phyloP scores from a whole-genome alignment of 2,888 invertebrate species.

The Frankliniella fusca region DNA sequence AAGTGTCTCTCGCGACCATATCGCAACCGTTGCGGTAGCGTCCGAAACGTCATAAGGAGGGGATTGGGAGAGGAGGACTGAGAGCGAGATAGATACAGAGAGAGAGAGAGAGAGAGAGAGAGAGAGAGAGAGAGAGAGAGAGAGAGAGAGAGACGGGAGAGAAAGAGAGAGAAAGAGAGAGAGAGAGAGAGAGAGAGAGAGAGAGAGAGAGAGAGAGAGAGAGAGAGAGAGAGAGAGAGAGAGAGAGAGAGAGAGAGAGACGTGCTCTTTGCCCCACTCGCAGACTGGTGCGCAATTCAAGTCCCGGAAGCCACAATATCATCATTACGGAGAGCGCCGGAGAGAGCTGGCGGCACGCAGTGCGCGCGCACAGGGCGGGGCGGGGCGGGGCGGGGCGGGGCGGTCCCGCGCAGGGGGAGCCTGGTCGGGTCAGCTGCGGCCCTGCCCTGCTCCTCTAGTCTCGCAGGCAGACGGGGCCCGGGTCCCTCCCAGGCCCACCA shows the following conservation, averaged over 20 bases:
- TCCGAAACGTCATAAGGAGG: not conserved
- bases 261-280: not conserved
- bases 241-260: not conserved
- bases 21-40: too few species aligned
- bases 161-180: not conserved
- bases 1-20: too few species aligned
- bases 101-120: not conserved
- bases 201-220: not conserved
- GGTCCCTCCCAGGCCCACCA: too few species aligned
- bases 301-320: too few species aligned
- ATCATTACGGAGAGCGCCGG: too few species aligned
- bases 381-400: not conserved
- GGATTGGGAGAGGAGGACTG: not conserved
- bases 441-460: not conserved
- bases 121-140: not conserved
- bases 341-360: too few species aligned
- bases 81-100: not conserved
- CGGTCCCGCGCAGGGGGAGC: not conserved
- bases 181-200: constrained; percentile 1
- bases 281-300: too few species aligned
- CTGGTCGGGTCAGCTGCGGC: not conserved
- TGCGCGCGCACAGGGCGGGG: not conserved
- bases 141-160: not conserved
- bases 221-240: not conserved
- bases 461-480: too few species aligned